Evolutionary conservation across 2,797 vertebrate genomes (phyloP).

Genomic region (Eptatretus atami): DNA sequence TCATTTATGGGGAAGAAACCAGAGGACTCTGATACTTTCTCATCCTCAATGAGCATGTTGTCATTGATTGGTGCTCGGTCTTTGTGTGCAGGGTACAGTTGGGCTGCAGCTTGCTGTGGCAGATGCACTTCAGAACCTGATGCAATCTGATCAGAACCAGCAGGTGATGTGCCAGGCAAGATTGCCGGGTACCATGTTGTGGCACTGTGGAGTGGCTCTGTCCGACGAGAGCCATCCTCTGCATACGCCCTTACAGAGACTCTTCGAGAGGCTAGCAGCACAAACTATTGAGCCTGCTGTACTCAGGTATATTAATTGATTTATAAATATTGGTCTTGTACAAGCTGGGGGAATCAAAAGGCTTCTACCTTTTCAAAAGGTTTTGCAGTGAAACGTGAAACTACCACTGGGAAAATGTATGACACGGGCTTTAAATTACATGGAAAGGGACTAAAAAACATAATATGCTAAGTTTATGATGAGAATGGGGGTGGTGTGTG

Average conservation of each 20-base stretch:
- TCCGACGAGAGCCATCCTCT: slow-evolving; percentile 68
- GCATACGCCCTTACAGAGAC: slow-evolving; percentile 70
- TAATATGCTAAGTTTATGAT: no score
- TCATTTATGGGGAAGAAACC: neutral
- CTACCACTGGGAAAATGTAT: no score
- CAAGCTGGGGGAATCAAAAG: no score
- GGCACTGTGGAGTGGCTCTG: slow-evolving; percentile 57
- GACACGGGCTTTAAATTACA: no score
- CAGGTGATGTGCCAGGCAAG: slow-evolving; percentile 72
- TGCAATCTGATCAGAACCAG: slow-evolving; percentile 75
- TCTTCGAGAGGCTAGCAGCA: slow-evolving; percentile 81
- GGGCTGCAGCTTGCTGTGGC: slow-evolving; percentile 76
- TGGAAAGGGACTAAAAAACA: no score
- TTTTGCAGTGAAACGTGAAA: no score
- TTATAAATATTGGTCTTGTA: no score
- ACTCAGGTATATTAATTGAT: slow-evolving; percentile 25
- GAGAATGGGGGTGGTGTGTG: no score
- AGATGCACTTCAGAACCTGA: slow-evolving; percentile 61
- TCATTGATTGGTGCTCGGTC: neutral
- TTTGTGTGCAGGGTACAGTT: slow-evolving; percentile 33
- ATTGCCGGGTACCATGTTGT: slow-evolving; percentile 58
- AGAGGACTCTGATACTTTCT: neutral
- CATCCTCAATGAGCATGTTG: slow-evolving; percentile 2
- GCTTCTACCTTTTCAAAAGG: no score
- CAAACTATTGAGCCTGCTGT: slow-evolving; percentile 78